A percentile compares a stretch with the other conserved stretches of the same genome.
Evolutionary conservation across 2,797 vertebrate genomes (phyloP).

Genomic region (Prunella strophiata): DNA sequence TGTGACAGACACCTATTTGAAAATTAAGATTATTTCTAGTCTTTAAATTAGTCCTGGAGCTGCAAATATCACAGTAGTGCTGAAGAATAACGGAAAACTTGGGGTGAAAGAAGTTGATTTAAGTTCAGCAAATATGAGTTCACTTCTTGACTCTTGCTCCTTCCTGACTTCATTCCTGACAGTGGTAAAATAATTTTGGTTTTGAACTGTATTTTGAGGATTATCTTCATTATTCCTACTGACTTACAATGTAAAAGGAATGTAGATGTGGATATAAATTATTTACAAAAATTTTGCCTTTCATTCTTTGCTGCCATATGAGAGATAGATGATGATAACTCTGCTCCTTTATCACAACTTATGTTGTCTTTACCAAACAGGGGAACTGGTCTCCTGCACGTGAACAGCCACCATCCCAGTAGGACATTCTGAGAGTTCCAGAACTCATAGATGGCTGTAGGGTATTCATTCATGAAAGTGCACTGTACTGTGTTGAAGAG

Average conservation of each 20-base stretch:
- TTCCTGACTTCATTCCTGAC: background rate
- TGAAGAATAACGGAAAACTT: background rate
- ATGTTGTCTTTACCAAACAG: background rate
- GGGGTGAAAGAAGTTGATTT: background rate
- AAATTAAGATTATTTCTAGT: background rate
- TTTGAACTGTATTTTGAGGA: background rate
- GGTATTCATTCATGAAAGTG: background rate
- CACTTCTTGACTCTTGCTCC: background rate
- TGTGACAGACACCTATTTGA: background rate
- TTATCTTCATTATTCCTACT: background rate
- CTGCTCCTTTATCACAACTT: background rate
- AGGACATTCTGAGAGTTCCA: background rate
- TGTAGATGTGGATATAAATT: background rate
- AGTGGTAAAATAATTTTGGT: background rate
- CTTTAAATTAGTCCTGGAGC: background rate
- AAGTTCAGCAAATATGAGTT: background rate
- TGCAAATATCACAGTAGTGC: background rate
- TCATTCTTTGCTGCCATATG: background rate
- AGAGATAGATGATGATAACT: background rate
- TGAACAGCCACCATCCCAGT: background rate
- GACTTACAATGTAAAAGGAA: background rate
- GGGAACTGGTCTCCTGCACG: background rate
- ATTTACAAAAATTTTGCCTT: background rate
- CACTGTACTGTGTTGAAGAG: background rate
- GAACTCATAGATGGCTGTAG: fast-evolving